These are phyloP conservation scores for Diarsia brunnea DNA, from an alignment of 2,888 invertebrate genomes.

Conservation along the genomic window DNA sequence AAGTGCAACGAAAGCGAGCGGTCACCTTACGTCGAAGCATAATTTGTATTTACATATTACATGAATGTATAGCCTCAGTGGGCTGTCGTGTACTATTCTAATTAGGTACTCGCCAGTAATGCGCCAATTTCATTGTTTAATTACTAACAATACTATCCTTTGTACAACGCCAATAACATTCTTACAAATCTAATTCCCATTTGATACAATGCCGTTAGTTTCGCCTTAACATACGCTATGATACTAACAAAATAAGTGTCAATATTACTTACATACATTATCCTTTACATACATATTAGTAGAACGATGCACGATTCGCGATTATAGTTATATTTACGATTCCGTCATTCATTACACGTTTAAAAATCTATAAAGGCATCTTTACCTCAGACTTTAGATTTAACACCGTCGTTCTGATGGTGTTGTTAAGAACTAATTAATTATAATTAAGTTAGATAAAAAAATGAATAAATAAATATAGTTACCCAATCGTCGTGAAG, in stretches of 20 bases:
- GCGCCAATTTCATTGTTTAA: constrained; percentile 89
- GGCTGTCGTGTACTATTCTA: constrained; percentile 89
- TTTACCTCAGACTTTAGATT: constrained; percentile 91
- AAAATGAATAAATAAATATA: constrained; percentile 88
- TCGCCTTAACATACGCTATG: constrained; percentile 84
- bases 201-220: constrained; percentile 88
- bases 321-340: constrained; percentile 84
- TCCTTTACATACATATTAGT: constrained; percentile 85
- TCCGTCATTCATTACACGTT: constrained; percentile 86
- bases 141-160: constrained; percentile 89
- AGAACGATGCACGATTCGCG: constrained; percentile 88
- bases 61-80: constrained; percentile 85
- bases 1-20: constrained; percentile 85
- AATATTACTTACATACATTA: constrained; percentile 87
- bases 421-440: constrained; percentile 86
- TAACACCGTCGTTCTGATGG: constrained; percentile 88
- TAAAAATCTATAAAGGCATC: constrained; percentile 91
- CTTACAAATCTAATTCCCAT: constrained; percentile 85
- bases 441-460: constrained; percentile 86
- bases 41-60: constrained; percentile 84
- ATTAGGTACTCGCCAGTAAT: constrained; percentile 91
- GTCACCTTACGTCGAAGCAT: constrained; percentile 80
- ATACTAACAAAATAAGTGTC: constrained; percentile 90
- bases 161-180: constrained; percentile 90
- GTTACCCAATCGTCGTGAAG: constrained; percentile 83